A percentile compares a stretch with the other conserved stretches of the same genome.
phyloP scores from a whole-genome alignment of 2,113 vertebrate genomes.

The Coryphaenoides rupestris region DNA sequence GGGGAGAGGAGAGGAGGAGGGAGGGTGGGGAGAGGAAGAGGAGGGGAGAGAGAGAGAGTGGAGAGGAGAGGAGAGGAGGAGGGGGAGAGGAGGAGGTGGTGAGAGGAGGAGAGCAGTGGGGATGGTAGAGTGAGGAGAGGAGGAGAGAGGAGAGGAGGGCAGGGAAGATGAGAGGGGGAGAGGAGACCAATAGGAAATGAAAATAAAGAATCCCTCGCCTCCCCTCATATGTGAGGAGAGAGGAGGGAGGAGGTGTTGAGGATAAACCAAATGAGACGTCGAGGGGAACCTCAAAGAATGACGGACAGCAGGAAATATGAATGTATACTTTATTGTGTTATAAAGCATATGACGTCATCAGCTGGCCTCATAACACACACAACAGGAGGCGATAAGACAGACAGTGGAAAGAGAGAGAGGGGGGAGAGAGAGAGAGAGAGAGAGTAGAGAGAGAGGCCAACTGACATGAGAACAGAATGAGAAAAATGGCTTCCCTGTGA shows the following conservation, averaged over 20 bases:
- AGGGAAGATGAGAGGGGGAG: neutral
- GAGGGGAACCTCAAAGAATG: too few species aligned
- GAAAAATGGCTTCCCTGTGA: conserved; percentile 48
- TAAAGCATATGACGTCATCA: too few species aligned
- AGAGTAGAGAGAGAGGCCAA: conserved; percentile 13
- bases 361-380: too few species aligned
- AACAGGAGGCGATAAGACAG: neutral
- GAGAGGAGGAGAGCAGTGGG: neutral
- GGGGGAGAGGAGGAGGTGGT: neutral
- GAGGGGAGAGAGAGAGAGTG: neutral
- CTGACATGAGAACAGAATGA: neutral
- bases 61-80: neutral
- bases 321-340: too few species aligned
- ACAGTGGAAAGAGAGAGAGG: neutral
- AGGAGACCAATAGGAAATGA: too few species aligned
- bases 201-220: too few species aligned
- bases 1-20: too few species aligned
- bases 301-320: too few species aligned
- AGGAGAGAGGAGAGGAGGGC: neutral
- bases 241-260: too few species aligned
- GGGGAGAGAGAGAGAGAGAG: conserved; percentile 1
- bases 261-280: too few species aligned
- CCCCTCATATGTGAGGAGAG: too few species aligned
- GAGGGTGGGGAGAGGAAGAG: too few species aligned
- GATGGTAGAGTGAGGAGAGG: neutral